Evolutionary conservation across 2,113 vertebrate genomes (phyloP).

Genomic region (Callospermophilus lateralis): DNA sequence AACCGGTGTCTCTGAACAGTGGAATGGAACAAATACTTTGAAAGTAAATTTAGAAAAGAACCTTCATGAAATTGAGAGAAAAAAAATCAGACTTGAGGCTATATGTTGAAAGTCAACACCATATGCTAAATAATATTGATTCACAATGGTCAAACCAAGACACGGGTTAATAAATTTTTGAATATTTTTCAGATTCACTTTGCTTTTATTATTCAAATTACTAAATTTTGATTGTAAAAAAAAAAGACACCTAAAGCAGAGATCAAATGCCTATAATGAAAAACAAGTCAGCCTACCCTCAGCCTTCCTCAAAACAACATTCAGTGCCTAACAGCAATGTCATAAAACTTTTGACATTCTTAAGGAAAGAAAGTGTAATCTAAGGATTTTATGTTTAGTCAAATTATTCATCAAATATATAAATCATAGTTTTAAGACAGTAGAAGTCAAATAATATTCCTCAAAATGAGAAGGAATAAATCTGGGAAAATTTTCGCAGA

Average conservation of each 20-base stretch:
- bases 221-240: background rate
- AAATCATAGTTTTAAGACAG: background rate
- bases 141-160: background rate
- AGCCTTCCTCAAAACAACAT: background rate
- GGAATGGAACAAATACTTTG: background rate
- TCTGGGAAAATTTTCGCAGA: background rate
- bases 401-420: background rate
- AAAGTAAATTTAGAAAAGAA: background rate
- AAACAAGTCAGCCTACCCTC: background rate
- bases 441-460: background rate
- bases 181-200: background rate
- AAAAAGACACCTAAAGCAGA: background rate
- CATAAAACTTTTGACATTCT: background rate
- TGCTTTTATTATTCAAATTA: background rate
- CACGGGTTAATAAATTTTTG: background rate
- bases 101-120: background rate
- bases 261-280: background rate
- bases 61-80: background rate
- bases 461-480: background rate
- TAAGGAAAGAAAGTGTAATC: background rate
- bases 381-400: background rate
- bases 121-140: background rate
- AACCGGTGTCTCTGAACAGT: background rate
- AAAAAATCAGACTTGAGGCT: background rate
- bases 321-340: background rate